These are phyloP conservation scores for Cosmia trapezina DNA, from an alignment of 2,888 invertebrate species.

Conservation along the genomic window DNA sequence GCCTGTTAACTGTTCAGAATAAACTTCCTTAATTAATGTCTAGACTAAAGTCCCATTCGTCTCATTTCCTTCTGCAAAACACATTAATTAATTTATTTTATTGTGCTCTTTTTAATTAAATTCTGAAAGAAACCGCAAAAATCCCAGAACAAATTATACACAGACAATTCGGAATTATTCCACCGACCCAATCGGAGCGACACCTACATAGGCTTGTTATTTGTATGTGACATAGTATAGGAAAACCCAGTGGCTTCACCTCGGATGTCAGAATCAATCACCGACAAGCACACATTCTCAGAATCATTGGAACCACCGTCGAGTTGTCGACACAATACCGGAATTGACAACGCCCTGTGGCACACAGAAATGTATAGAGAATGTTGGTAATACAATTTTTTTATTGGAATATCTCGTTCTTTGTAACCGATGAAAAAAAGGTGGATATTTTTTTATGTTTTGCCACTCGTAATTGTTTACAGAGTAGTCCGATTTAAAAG, in stretches of 20 bases:
- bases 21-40: background rate
- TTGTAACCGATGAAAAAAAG: no score
- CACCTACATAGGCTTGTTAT: conserved; percentile 2
- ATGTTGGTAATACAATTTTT: background rate
- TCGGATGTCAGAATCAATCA: conserved; percentile 55
- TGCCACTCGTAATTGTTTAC: no score
- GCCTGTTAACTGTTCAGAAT: background rate
- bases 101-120: conserved; percentile 1
- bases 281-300: conserved; percentile 52
- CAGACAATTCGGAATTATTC: conserved; percentile 2
- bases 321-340: conserved; percentile 53
- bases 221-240: conserved; percentile 13
- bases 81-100: background rate
- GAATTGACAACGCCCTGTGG: conserved; percentile 45
- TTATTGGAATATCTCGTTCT: background rate
- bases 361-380: conserved; percentile 45
- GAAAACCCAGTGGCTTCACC: conserved; percentile 50
- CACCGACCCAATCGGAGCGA: background rate
- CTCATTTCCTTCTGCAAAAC: background rate
- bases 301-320: conserved; percentile 50
- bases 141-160: background rate
- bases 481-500: no score
- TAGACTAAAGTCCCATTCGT: background rate
- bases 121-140: conserved; percentile 6
- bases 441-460: no score